Conservation (phyloP, 2,113 vertebrate genomes). For the Trematocara unimaculatum region DNA sequence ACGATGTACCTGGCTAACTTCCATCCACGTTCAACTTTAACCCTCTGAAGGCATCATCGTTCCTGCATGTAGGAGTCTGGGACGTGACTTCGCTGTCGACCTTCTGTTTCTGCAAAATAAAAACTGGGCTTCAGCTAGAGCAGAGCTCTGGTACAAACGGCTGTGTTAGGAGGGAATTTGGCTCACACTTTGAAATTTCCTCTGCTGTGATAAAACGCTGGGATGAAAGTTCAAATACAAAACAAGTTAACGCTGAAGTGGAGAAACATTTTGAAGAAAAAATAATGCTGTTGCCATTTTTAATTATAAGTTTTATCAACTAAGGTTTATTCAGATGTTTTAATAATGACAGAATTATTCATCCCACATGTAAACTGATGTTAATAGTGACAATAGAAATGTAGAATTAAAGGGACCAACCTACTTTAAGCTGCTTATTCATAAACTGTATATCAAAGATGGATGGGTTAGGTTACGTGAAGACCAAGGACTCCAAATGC, state of each 20-base stretch:
- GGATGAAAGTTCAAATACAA: neutral
- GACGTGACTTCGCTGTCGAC: neutral
- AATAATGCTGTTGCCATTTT: neutral
- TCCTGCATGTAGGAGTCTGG: neutral
- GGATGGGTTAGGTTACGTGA: neutral
- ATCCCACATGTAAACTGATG: neutral
- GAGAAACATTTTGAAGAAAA: neutral
- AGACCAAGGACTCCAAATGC: neutral
- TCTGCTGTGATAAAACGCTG: neutral
- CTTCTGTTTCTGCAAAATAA: neutral
- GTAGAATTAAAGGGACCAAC: neutral
- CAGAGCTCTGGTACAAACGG: neutral
- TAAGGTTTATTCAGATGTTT: neutral
- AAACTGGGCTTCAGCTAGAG: neutral
- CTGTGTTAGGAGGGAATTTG: neutral
- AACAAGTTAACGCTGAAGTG: neutral
- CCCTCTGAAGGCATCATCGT: neutral
- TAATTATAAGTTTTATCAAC: neutral
- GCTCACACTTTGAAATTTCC: neutral
- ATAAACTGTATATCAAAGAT: neutral
- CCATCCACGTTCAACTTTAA: conserved; percentile 12
- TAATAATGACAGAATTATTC: neutral
- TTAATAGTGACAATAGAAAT: neutral
- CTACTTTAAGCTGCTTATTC: neutral
- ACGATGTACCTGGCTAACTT: conserved; percentile 5